phyloP scores from a whole-genome alignment of 2,888 invertebrate genomes.

The Arge pagana region DNA sequence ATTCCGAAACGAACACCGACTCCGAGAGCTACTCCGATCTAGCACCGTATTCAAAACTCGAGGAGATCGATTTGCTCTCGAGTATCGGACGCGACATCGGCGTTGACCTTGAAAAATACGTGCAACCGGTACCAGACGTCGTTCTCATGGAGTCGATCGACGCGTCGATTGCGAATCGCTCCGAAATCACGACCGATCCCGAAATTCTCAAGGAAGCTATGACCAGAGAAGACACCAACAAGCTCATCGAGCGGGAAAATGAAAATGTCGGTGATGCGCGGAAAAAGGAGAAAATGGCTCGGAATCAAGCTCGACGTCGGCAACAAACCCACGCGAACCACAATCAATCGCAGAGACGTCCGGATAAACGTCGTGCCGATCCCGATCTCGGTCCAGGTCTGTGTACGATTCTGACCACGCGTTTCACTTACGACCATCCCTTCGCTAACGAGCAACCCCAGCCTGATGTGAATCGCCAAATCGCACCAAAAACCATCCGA shows the following conservation, averaged over 20 bases:
- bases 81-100: slow-evolving; percentile 52
- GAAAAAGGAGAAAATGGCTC: slow-evolving; percentile 63
- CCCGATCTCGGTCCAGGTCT: slow-evolving; percentile 39
- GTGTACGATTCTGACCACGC: not conserved
- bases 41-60: slow-evolving; percentile 46
- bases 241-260: slow-evolving; percentile 46
- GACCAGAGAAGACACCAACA: slow-evolving; percentile 52
- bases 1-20: slow-evolving; percentile 6
- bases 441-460: too few relatives aligned
- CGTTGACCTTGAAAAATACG: slow-evolving; percentile 52
- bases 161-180: too few relatives aligned
- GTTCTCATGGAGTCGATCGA: slow-evolving; percentile 48
- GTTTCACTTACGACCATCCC: too few relatives aligned
- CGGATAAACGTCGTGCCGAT: slow-evolving; percentile 46
- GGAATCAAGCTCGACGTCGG: slow-evolving; percentile 57
- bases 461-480: too few relatives aligned
- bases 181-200: slow-evolving; percentile 27
- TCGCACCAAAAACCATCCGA: too few relatives aligned
- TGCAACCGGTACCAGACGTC: slow-evolving; percentile 54
- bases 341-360: slow-evolving; percentile 52
- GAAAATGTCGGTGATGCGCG: slow-evolving; percentile 57
- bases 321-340: slow-evolving; percentile 58
- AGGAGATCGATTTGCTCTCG: slow-evolving; percentile 53
- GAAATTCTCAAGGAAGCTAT: too few relatives aligned
- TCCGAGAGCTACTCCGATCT: slow-evolving; percentile 37